Evolutionary conservation across 2,113 vertebrate genomes (phyloP).

Genomic region (Peromyscus maniculatus): DNA sequence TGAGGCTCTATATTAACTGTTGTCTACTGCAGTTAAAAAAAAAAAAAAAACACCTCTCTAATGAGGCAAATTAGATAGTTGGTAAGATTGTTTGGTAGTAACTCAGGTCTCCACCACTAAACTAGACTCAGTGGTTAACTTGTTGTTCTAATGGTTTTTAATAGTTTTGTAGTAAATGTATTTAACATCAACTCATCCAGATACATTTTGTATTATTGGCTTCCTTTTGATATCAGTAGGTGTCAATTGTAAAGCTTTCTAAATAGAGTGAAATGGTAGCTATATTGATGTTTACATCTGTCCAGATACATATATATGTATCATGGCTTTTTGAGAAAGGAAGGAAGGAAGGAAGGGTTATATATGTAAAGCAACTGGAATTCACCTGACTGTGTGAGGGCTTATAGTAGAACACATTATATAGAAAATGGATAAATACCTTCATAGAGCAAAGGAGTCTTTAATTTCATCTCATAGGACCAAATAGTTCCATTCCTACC

Average conservation of each 20-base stretch:
- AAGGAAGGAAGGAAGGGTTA: background rate
- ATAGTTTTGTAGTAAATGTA: conserved; percentile 86
- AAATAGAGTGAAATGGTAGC: conserved; percentile 72
- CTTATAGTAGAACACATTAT: background rate
- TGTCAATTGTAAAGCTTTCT: conserved; percentile 84
- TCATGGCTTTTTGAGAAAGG: fast-evolving
- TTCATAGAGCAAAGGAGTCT: background rate
- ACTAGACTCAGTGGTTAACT: conserved; percentile 84
- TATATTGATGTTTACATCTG: conserved; percentile 54
- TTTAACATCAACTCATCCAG: conserved; percentile 83
- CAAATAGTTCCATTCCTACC: background rate
- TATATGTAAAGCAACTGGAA: background rate
- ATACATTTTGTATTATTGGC: conserved; percentile 86
- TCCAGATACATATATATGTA: conserved; percentile 66
- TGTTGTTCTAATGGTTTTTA: conserved; percentile 87
- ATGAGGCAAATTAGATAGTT: conserved; percentile 83
- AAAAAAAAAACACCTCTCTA: background rate
- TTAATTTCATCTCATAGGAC: background rate
- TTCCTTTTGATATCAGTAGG: conserved; percentile 87
- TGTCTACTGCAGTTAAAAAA: background rate
- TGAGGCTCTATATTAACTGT: background rate
- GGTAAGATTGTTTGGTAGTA: conserved; percentile 86
- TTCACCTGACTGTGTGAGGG: background rate
- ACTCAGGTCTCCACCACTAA: conserved; percentile 84
- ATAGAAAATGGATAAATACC: background rate